A percentile compares a stretch with the other conserved stretches of the same genome.
These are phyloP conservation scores for Lycophotia porphyrea DNA, from an alignment of 2,888 invertebrate species.

Conservation along the genomic window DNA sequence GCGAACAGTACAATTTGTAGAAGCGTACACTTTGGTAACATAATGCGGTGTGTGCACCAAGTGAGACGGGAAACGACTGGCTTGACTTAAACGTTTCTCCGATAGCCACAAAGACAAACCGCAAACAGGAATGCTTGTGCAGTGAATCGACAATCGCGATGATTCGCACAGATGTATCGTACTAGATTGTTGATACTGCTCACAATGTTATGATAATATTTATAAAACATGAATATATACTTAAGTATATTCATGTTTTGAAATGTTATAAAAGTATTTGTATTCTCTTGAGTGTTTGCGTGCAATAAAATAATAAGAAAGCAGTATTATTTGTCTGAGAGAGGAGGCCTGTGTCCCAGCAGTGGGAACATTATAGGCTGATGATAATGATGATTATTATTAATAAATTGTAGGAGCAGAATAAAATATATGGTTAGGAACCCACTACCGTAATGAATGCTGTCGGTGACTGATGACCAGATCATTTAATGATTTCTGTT, in stretches of 20 bases:
- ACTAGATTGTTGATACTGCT: slow-evolving; percentile 69
- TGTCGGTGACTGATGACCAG: not conserved
- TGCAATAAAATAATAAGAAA: not conserved
- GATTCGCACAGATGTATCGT: slow-evolving; percentile 73
- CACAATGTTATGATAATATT: slow-evolving; percentile 70
- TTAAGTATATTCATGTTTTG: too few relatives aligned
- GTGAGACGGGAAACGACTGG: slow-evolving; percentile 73
- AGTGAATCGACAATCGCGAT: slow-evolving; percentile 67
- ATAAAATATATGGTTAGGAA: not conserved
- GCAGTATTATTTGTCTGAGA: not conserved
- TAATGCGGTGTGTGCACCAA: slow-evolving; percentile 73
- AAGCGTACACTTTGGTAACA: slow-evolving; percentile 71
- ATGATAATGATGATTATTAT: too few relatives aligned
- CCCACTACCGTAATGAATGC: not conserved
- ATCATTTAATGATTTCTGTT: not conserved
- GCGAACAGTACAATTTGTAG: slow-evolving; percentile 67
- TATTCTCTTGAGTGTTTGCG: not conserved
- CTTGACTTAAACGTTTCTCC: slow-evolving; percentile 45
- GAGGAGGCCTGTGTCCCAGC: too few relatives aligned
- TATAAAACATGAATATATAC: slow-evolving; percentile 59
- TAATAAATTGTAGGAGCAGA: not conserved
- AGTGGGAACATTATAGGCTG: too few relatives aligned
- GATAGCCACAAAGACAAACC: slow-evolving; percentile 55
- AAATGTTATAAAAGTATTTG: slow-evolving; percentile 11
- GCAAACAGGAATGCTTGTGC: slow-evolving; percentile 66